Evolutionary conservation across 2,113 vertebrate species (phyloP).

Genomic region (Odocoileus virginianus): DNA sequence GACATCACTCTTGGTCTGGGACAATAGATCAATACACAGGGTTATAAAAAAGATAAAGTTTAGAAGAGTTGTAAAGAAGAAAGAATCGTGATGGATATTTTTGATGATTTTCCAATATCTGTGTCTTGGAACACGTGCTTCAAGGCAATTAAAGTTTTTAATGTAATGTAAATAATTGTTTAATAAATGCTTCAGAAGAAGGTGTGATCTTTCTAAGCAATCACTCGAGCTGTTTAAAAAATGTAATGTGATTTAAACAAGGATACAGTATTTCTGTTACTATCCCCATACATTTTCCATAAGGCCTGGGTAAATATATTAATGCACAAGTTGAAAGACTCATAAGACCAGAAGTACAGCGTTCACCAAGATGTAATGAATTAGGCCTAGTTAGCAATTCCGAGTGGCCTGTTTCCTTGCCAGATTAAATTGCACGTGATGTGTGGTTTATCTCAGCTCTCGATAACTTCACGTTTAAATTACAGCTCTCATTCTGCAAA

Average conservation of each 20-base stretch:
- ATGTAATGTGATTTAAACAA: conserved; percentile 63
- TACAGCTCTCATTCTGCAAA: conserved; percentile 63
- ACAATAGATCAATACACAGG: conserved; percentile 69
- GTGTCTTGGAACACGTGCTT: conserved; percentile 63
- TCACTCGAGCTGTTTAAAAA: conserved; percentile 48
- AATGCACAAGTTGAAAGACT: conserved; percentile 49
- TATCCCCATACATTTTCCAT: conserved; percentile 61
- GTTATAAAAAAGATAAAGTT: conserved; percentile 76
- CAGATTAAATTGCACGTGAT: conserved; percentile 62
- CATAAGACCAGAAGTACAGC: conserved; percentile 42
- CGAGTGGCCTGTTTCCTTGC: conserved; percentile 57
- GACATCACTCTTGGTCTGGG: conserved; percentile 70
- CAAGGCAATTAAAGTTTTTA: conserved; percentile 73
- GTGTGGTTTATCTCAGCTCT: conserved; percentile 63
- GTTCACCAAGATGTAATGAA: conserved; percentile 51
- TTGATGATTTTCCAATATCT: conserved; percentile 76
- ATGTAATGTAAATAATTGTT: conserved; percentile 77
- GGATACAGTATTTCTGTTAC: conserved; percentile 63
- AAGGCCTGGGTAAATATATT: conserved; percentile 59
- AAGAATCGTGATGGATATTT: conserved; percentile 69
- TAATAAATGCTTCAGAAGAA: conserved; percentile 65
- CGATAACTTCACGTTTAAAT: conserved; percentile 64
- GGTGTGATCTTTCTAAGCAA: conserved; percentile 59
- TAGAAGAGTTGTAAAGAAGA: conserved; percentile 70
- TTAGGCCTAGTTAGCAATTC: conserved; percentile 71